Conservation (phyloP, 2,797 vertebrate species). For the Halcyon smyrnensis region DNA sequence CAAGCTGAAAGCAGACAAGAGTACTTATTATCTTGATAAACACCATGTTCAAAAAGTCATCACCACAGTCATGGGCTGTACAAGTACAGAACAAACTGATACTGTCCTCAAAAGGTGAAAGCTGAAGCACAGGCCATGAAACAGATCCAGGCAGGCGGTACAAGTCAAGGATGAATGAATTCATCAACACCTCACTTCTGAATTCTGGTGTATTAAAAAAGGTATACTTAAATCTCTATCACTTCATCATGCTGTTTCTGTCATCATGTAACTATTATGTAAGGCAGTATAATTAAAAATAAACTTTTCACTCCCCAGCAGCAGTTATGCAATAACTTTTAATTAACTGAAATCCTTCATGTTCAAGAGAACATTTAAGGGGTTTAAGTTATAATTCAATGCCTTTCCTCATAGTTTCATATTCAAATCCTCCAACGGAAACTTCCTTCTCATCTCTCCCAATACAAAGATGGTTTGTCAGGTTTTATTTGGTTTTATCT, state of each 20-base stretch:
- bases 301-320: slow-evolving; percentile 59
- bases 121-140: not conserved
- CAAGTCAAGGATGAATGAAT: not conserved
- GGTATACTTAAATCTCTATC: not conserved
- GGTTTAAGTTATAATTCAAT: slow-evolving; percentile 15
- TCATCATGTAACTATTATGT: slow-evolving; percentile 22
- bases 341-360: slow-evolving; percentile 58
- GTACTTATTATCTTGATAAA: slow-evolving; percentile 11
- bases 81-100: slow-evolving; percentile 18
- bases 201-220: slow-evolving; percentile 30
- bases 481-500: slow-evolving; percentile 65
- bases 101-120: not conserved
- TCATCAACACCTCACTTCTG: slow-evolving; percentile 4
- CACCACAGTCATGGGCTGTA: not conserved
- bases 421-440: slow-evolving; percentile 9
- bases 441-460: slow-evolving; percentile 24
- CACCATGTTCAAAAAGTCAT: not conserved
- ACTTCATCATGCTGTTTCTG: slow-evolving; percentile 12
- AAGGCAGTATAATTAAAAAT: slow-evolving; percentile 61
- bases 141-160: not conserved
- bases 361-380: slow-evolving; percentile 45
- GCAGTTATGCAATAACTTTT: slow-evolving; percentile 60
- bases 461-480: slow-evolving; percentile 41
- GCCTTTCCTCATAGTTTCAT: not conserved
- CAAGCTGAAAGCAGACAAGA: not conserved